Evolutionary conservation across 2,888 invertebrate genomes (phyloP).

Genomic region (Dinocampus coccinellae): DNA sequence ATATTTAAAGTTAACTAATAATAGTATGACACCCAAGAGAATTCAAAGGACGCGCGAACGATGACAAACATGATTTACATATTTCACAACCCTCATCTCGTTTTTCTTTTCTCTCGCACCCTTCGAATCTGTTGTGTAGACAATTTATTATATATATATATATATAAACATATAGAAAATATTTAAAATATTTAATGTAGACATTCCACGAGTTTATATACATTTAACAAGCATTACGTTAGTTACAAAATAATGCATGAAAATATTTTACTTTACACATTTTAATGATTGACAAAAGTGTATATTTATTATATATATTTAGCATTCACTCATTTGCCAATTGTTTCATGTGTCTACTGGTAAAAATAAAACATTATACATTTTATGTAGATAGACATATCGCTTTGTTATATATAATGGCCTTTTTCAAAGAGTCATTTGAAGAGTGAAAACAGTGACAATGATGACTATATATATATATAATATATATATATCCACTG

Average conservation of each 20-base stretch:
- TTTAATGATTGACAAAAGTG: neutral
- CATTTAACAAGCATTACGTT: neutral
- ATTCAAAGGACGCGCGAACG: neutral
- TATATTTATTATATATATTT: neutral
- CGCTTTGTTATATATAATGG: neutral
- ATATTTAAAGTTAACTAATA: slow-evolving; percentile 66
- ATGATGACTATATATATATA: too few species aligned
- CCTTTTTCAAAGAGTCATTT: slow-evolving; percentile 10
- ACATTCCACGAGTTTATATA: neutral
- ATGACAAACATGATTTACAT: slow-evolving; percentile 9
- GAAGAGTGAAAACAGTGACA: neutral
- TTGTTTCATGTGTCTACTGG: slow-evolving; percentile 1
- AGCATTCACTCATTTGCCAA: neutral
- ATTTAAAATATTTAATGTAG: neutral
- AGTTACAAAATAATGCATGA: neutral
- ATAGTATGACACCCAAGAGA: slow-evolving; percentile 45
- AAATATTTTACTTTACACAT: neutral
- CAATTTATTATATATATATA: neutral
- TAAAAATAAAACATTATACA: neutral
- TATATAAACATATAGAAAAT: too few species aligned
- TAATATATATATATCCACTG: too few species aligned
- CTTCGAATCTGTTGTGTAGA: neutral
- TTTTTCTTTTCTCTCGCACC: too few species aligned
- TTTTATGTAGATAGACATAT: neutral
- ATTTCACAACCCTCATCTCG: too few species aligned